Evolutionary conservation across 2,113 vertebrate species (phyloP), one percentile per base, ranked within the genome.

Genomic region (Chitala chitala): DNA sequence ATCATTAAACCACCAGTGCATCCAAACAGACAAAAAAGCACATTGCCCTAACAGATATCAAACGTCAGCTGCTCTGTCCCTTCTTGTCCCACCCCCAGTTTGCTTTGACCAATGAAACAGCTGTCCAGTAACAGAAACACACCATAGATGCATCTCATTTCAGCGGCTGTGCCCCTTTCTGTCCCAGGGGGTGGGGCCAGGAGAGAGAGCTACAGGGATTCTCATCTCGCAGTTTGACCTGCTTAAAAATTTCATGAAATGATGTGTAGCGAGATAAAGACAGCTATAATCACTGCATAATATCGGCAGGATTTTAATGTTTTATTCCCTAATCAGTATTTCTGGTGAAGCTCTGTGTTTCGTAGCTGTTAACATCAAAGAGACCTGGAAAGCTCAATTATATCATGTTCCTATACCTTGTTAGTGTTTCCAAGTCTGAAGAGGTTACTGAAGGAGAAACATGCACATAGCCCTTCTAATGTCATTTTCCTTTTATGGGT

Each of bases 271-370:
- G 64, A 17, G 22, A 66, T 66, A n/a, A 44, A 66, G 64, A 24
- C 9, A 38, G 59, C 61, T 33, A 65, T 53, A 61, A 44, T 38
- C n/a, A 8, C 72, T 38, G 54, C 44, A 33, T 36, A 8, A 26
- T 36, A 15, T 33, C 56, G 6, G 48, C 33, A 4, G 42, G 56
- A 48, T 33, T n/a, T 63, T 26, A 64, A 73, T 36, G 42, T 58
- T 61, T 75, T 54, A 75, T 55, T 36, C 53, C 44, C 5, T 73
- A 51, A 63, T 61, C 58, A 38, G 58, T 36, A 9, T 64, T 44
- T 51, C 36, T 48, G 3, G 24, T 48, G 29, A 51, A 73, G 51
- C 59, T 64, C 59, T 22, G 26, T 22, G 26, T 22, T 64, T 64
- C 26, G 44, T 31, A 17, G 56, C 72, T 51, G 24, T 63, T 22